These are phyloP conservation scores for Holothuria glaberrima DNA, from an alignment of 35 echinoderm and acorn worm genomes.

Conservation along the genomic window DNA sequence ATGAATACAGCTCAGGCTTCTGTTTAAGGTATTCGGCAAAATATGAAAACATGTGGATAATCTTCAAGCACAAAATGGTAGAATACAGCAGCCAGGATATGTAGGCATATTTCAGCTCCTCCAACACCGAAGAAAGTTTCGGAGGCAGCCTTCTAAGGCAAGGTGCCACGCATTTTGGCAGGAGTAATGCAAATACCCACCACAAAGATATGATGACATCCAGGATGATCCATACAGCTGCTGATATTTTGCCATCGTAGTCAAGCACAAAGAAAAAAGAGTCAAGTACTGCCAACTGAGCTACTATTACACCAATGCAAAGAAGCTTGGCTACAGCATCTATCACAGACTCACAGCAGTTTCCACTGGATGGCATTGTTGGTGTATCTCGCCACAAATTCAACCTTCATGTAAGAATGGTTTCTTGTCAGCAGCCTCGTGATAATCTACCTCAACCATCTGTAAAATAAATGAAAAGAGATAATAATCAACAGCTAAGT, in stretches of 20 bases:
- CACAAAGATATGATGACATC: conserved; percentile 65
- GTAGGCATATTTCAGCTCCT: conserved; percentile 77
- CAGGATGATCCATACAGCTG: conserved; percentile 67
- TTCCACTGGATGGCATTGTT: conserved; percentile 12
- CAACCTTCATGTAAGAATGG: not conserved
- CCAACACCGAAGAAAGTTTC: conserved; percentile 34
- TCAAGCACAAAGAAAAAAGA: conserved; percentile 59
- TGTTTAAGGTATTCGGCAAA: conserved; percentile 56
- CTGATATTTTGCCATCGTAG: conserved; percentile 2
- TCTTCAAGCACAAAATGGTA: conserved; percentile 67
- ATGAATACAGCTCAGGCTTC: conserved; percentile 59
- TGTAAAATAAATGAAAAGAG: no score
- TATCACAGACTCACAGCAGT: conserved; percentile 13
- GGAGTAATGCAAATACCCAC: conserved; percentile 67
- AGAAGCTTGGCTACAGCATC: conserved; percentile 64
- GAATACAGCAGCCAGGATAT: conserved; percentile 79
- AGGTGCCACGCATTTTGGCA: conserved; percentile 35
- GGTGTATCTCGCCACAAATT: not conserved
- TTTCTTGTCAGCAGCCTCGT: no score
- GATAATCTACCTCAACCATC: no score
- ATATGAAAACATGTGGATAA: conserved; percentile 77
- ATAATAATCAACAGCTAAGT: no score
- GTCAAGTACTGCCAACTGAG: conserved; percentile 68
- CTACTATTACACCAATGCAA: conserved; percentile 64
- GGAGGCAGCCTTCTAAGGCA: conserved; percentile 52